Base-by-base conservation (phyloP, 2,797 vertebrate genomes). In the Melanotaenia nigrans region DNA sequence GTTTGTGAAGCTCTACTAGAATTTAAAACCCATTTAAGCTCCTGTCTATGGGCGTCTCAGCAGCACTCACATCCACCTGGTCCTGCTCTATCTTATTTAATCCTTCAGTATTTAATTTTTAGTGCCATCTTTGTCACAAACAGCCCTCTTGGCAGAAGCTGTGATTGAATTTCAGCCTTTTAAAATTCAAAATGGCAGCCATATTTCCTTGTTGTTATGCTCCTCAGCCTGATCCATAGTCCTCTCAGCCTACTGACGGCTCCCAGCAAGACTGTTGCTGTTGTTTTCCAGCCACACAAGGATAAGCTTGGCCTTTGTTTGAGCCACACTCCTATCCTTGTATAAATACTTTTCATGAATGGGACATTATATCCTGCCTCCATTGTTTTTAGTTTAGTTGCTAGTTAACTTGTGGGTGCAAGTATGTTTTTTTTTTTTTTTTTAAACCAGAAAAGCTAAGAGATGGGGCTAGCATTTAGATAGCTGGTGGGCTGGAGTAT, bases 231-330 rank as follows among this genome's bases (percentile, higher is more conserved):
- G 1, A 70, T 51, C 59, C 35, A 2, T 69, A 18, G 65, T 58
- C 65, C 65, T 60, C 33, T 69, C 82, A n/a, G 67, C 87, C 77
- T 79, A 75, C 86, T 49, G 54, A 59, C 4, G 11, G 30, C 30
- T 72, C 61, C 56, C 11, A 6, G 69, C 32, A 70, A 89, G 82
- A 89, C 36, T 79, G 79, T 36, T 11, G 61, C 73, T 51, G 79
- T 84, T 92, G 86, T 93, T 84, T 80, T 74, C 61, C 63, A 63
- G 58, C 38, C 54, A 32, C 61, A 24, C 38, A 55, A 60, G 64
- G 65, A 88, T 79, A 89, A 87, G 73, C 74, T 53, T 51, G 65
- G 70, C 61, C 83, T 84, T 87, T 87, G 84, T 90, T 61, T 62
- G 40, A 69, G 16, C 53, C 77, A 67, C 82, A 38, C 77, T 72